These are phyloP conservation scores for Tetramorium bicarinatum DNA, from an alignment of 2,888 invertebrate species.

Conservation along the genomic window DNA sequence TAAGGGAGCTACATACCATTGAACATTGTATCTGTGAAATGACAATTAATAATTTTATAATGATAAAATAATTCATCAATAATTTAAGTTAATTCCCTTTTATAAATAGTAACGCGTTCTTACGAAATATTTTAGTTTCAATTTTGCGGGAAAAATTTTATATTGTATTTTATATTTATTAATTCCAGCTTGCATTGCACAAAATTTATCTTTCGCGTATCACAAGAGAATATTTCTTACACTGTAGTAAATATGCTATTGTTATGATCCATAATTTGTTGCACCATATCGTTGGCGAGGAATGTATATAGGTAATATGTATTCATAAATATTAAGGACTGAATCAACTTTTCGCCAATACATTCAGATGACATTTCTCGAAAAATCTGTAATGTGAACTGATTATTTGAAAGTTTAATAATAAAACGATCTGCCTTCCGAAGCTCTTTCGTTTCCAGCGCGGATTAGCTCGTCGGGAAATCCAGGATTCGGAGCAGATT, in stretches of 20 bases:
- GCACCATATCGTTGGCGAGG: not conserved
- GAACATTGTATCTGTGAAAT: constrained; percentile 10
- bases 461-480: no score
- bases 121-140: not conserved
- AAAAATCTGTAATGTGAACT: constrained; percentile 5
- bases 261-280: constrained; percentile 28
- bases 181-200: not conserved
- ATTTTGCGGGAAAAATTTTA: not conserved
- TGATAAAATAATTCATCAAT: not conserved
- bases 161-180: not conserved
- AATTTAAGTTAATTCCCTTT: not conserved
- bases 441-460: no score
- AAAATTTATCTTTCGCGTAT: not conserved
- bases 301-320: not conserved
- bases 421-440: no score
- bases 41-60: not conserved
- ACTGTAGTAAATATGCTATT: constrained; percentile 7
- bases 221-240: constrained; percentile 23
- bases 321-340: not conserved
- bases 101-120: not conserved
- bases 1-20: constrained; percentile 24
- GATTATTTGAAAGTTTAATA: not conserved
- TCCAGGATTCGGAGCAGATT: no score
- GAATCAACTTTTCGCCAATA: not conserved
- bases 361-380: not conserved